Evolutionary conservation across 2,797 vertebrate species (phyloP).

Genomic region (Eleutherodactylus coqui): DNA sequence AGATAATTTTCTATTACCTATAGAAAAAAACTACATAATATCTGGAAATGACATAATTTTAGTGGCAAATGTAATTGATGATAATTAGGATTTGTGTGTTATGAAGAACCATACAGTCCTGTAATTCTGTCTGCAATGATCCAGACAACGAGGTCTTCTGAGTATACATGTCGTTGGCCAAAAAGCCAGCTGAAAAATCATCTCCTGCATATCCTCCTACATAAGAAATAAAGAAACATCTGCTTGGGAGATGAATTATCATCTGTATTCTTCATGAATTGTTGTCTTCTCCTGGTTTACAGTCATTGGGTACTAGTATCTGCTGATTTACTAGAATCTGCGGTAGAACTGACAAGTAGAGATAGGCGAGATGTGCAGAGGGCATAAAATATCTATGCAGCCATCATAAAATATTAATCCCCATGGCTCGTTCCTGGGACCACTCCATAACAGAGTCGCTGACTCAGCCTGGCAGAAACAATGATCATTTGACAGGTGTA

Average conservation of each 20-base stretch:
- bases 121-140: conserved; percentile 4
- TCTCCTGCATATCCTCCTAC: conserved; percentile 50
- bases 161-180: conserved; percentile 21
- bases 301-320: conserved; percentile 33
- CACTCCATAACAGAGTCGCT: conserved; percentile 49
- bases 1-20: not conserved
- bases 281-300: conserved; percentile 44
- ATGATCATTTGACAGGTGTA: conserved; percentile 58
- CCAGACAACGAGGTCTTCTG: not conserved
- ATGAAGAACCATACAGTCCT: not conserved
- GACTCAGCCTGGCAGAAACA: conserved; percentile 54
- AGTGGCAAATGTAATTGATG: not conserved
- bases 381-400: conserved; percentile 59
- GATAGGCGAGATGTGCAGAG: conserved; percentile 47
- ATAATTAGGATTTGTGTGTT: not conserved
- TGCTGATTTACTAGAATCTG: conserved; percentile 53
- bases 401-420: conserved; percentile 60
- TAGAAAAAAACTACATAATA: not conserved
- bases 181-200: conserved; percentile 30
- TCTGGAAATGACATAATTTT: not conserved
- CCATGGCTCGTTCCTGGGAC: conserved; percentile 43
- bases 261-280: conserved; percentile 48
- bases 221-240: conserved; percentile 57
- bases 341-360: conserved; percentile 49
- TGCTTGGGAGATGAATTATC: conserved; percentile 58